phyloP scores from a whole-genome alignment of 35 echinoderm and acorn worm species.

The Apostichopus parvimensis region DNA sequence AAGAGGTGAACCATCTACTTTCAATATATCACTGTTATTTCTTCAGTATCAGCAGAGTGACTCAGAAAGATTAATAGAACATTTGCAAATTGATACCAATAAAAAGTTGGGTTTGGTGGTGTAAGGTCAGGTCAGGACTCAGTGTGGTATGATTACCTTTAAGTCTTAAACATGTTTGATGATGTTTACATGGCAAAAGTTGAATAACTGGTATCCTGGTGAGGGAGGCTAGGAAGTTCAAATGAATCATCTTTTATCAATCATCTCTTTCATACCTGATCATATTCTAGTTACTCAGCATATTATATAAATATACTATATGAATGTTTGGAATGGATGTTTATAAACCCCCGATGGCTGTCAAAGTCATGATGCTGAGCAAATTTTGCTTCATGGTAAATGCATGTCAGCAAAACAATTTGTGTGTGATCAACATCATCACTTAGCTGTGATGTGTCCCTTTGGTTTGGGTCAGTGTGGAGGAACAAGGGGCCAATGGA shows the following conservation, averaged over 20 bases:
- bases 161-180: not conserved
- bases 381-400: no score
- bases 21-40: not conserved
- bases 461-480: no score
- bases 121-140: constrained; percentile 1
- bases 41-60: not conserved
- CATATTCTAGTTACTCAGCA: no score
- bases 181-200: not conserved
- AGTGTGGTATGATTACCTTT: not conserved
- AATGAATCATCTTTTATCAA: not conserved
- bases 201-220: not conserved
- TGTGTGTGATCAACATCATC: no score
- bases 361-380: no score
- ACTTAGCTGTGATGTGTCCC: no score
- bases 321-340: no score
- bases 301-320: no score
- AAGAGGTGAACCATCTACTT: not conserved
- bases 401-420: no score
- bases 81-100: not conserved
- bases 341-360: no score
- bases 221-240: not conserved
- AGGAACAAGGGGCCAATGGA: no score
- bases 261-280: no score
- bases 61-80: not conserved
- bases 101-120: not conserved